phyloP scores from a whole-genome alignment of 37 sponge, comb jelly and placozoan genomes.

The Beroe forskalii region DNA sequence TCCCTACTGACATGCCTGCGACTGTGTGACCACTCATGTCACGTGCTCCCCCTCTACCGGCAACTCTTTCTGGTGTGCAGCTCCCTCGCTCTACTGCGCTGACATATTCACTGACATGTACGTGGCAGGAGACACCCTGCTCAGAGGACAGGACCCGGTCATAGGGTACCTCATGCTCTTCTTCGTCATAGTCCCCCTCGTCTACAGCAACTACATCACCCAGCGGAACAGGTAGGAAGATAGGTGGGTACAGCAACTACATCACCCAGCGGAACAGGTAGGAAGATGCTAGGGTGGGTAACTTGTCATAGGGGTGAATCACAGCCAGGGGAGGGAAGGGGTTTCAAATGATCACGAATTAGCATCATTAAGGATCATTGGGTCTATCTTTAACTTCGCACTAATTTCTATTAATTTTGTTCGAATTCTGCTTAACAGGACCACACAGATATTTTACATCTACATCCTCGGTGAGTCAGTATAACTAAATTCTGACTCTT shows the following conservation, averaged over 20 bases:
- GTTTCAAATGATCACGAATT: too few species aligned
- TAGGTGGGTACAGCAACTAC: constrained; percentile 53
- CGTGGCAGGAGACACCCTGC: neutral
- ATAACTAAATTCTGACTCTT: too few species aligned
- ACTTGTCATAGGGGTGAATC: too few species aligned
- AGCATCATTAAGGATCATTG: too few species aligned
- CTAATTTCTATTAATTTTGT: too few species aligned
- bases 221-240: constrained; percentile 8
- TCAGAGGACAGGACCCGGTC: neutral
- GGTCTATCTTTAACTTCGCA: too few species aligned
- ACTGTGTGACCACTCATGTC: constrained; percentile 1
- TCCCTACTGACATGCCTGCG: too few species aligned
- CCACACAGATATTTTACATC: too few species aligned
- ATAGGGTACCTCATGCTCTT: constrained; percentile 49
- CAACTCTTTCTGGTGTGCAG: constrained; percentile 44
- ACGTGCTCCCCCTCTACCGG: constrained; percentile 16
- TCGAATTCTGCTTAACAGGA: too few species aligned
- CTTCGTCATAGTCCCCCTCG: constrained; percentile 14
- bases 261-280: constrained; percentile 55
- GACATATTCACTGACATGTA: constrained; percentile 51
- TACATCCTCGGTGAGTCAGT: too few species aligned
- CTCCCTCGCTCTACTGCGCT: constrained; percentile 20
- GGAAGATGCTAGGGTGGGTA: too few species aligned
- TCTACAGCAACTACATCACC: constrained; percentile 58
- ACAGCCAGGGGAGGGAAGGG: too few species aligned